Evolutionary conservation across 2,797 vertebrate species (phyloP).

Genomic region (Myotis findleyi): DNA sequence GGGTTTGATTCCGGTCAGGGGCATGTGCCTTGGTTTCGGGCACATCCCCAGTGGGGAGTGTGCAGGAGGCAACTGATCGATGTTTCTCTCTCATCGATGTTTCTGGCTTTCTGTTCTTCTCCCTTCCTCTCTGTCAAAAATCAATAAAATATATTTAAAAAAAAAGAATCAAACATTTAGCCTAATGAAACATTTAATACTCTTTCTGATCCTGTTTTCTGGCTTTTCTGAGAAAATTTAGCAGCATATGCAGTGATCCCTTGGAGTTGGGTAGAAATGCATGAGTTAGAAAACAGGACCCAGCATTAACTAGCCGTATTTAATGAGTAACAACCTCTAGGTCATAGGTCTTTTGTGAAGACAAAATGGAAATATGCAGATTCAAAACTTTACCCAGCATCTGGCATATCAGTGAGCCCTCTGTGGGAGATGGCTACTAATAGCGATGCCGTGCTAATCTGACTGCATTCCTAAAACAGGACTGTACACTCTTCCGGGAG

Average conservation of each 20-base stretch:
- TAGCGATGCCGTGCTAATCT: neutral
- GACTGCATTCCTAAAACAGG: neutral
- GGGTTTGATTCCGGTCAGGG: no score
- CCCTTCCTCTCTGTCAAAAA: no score
- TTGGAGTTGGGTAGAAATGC: neutral
- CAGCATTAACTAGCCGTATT: neutral
- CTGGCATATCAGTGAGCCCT: neutral
- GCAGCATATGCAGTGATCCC: neutral
- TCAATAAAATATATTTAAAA: no score
- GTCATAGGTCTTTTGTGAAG: neutral
- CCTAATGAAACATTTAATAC: neutral
- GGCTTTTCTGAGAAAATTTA: conserved; percentile 34
- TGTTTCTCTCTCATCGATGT: no score
- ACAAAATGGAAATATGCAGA: neutral
- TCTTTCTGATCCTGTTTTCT: neutral
- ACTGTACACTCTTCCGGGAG: neutral
- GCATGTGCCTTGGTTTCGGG: no score
- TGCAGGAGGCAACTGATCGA: no score
- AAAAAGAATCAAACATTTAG: neutral
- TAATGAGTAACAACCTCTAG: neutral
- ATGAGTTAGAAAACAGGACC: neutral
- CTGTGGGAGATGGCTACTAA: neutral
- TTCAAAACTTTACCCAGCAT: neutral
- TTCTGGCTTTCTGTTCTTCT: no score
- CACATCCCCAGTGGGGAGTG: no score